These are phyloP conservation scores for Ellobius talpinus DNA, from an alignment of 2,113 vertebrate species.

Conservation along the genomic window DNA sequence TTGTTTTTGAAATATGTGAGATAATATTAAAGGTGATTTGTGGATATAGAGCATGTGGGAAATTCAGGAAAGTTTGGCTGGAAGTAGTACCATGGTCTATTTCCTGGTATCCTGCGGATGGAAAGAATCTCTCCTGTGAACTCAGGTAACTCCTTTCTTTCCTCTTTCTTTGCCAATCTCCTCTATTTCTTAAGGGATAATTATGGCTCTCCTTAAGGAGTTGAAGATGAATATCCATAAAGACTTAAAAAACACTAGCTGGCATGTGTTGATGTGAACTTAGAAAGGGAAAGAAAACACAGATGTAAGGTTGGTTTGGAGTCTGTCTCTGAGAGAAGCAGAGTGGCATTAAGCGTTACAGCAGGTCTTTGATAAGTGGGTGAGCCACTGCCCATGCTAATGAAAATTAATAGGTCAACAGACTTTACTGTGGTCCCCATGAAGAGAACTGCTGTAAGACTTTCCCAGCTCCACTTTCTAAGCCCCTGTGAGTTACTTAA, in stretches of 20 bases:
- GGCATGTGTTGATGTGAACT: neutral
- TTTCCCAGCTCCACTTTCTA: slow-evolving; percentile 22
- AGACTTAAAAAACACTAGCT: neutral
- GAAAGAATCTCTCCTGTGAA: neutral
- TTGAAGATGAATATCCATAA: slow-evolving; percentile 31
- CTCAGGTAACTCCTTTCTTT: neutral
- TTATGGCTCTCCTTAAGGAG: neutral
- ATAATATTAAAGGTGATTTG: neutral
- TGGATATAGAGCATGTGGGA: neutral
- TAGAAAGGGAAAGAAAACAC: slow-evolving; percentile 6
- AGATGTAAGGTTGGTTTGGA: neutral
- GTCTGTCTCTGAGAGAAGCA: neutral
- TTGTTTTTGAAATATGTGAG: slow-evolving; percentile 15
- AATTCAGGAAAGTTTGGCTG: neutral
- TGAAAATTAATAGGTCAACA: slow-evolving; percentile 29
- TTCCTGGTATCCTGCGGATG: neutral
- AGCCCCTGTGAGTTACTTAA: slow-evolving; percentile 54
- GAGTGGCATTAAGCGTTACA: neutral
- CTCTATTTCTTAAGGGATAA: slow-evolving; percentile 12
- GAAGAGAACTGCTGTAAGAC: slow-evolving; percentile 30
- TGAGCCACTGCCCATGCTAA: neutral
- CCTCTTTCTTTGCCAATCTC: neutral
- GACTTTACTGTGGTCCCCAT: slow-evolving; percentile 25
- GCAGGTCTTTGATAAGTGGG: neutral
- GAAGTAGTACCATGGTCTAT: neutral